A percentile compares a stretch with the other conserved stretches of the same genome.
Evolutionary conservation across 2,888 invertebrate species (phyloP).

Genomic region (Hylaea fasciaria): DNA sequence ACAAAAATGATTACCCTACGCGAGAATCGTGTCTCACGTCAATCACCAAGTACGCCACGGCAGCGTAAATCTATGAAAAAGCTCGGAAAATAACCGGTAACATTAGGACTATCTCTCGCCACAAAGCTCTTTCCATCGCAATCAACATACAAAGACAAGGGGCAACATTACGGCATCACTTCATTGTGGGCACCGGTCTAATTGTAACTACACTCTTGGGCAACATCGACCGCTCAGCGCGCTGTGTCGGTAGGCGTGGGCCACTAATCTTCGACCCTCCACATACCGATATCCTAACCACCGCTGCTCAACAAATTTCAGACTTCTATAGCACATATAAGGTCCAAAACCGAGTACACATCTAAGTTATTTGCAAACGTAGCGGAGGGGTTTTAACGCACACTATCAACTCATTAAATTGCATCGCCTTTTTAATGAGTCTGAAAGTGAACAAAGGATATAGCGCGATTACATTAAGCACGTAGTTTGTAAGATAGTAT

Average conservation of each 20-base stretch:
- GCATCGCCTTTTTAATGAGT: constrained; percentile 86
- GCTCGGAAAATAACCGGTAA: constrained; percentile 2
- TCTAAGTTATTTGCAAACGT: constrained; percentile 76
- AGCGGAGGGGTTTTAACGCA: constrained; percentile 80
- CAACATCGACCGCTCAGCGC: constrained; percentile 84
- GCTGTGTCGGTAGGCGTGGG: constrained; percentile 82
- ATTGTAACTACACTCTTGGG: constrained; percentile 85
- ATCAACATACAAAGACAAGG: constrained; percentile 84
- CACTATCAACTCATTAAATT: constrained; percentile 85
- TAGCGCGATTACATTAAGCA: constrained; percentile 84
- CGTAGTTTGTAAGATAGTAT: constrained; percentile 76
- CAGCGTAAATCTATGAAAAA: not conserved
- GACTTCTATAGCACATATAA: constrained; percentile 52
- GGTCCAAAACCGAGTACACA: constrained; percentile 49
- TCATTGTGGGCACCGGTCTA: constrained; percentile 84
- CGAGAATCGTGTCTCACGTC: no score
- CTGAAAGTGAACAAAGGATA: constrained; percentile 85
- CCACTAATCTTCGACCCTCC: constrained; percentile 84
- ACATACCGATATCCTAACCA: constrained; percentile 74
- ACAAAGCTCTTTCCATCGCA: constrained; percentile 72
- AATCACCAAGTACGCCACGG: no score
- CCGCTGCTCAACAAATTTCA: constrained; percentile 49
- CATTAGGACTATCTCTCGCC: constrained; percentile 31
- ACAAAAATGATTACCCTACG: no score
- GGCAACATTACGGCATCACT: constrained; percentile 83